Evolutionary conservation across 2,113 vertebrate species (phyloP).

Genomic region (Brevimyrus niger): DNA sequence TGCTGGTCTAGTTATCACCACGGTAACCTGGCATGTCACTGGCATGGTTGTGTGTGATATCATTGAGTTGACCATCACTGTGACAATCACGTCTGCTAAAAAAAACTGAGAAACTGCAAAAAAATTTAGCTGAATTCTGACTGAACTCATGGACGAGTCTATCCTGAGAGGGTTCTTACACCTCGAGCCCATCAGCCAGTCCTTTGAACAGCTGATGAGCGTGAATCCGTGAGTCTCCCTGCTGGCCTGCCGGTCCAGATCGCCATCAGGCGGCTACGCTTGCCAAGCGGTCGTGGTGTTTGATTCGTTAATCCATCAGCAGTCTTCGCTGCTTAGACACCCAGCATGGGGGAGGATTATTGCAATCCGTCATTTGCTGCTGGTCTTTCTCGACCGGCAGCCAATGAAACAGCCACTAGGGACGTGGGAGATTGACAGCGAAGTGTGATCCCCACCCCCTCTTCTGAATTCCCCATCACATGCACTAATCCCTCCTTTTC

Average conservation of each 20-base stretch:
- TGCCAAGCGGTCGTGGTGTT: background rate
- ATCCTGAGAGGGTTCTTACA: background rate
- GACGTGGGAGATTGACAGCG: background rate
- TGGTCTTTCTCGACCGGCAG: background rate
- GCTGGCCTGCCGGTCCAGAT: background rate
- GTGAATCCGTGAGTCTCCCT: background rate
- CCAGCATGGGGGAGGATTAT: background rate
- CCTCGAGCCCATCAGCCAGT: background rate
- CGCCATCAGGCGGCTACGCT: background rate
- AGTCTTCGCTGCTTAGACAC: background rate
- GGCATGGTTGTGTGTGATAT: background rate
- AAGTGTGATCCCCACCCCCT: background rate
- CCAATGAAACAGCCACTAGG: background rate
- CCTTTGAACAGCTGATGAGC: background rate
- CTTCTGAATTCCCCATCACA: background rate
- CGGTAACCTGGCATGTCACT: background rate
- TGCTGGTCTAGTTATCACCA: background rate
- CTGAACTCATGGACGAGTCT: background rate
- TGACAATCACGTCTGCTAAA: background rate
- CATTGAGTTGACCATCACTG: background rate
- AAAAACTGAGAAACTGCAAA: background rate
- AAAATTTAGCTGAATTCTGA: background rate
- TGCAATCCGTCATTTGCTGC: background rate
- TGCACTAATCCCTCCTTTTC: background rate
- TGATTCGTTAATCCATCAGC: background rate